Base-by-base conservation (phyloP, 2,888 invertebrate genomes). In the Pogonocherus hispidulus region DNA sequence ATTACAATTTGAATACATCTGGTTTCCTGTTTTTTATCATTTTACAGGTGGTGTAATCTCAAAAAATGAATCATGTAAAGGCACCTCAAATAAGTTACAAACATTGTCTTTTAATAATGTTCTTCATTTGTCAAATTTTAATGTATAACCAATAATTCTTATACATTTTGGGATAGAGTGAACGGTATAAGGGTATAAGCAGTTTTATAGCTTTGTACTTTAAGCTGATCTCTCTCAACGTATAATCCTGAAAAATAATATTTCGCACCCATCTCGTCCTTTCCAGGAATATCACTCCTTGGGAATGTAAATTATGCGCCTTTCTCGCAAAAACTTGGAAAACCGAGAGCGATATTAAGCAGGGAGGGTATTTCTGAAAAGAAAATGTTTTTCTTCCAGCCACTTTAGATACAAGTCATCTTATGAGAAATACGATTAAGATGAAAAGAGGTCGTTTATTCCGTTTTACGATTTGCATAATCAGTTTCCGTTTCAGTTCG, bases 401-500 rank as follows among this genome's bases (percentile, higher is more conserved):
- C 72, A 68, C 66, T 66, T 66, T 44, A 65, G 67, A 65, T 67
- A 67, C 67, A 64, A 65, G 70, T 67, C 72, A 69, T 74, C 72
- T 74, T 72, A 74, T 74, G 74, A 74, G 70, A 72, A 74, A 72
- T 74, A 72, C 74, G 68, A 62, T 46, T 56, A 47, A 68, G 68
- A 74, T 74, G 70, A 74, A 69, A 72, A 70, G 74, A 71, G 35
- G 63, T 68, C 67, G 63, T 68, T 68, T 68, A 68, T 74, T 71
- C 64, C 69, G 52, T 67, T 77, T 72, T 65, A 47, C 57, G 68
- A 77, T 77, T 76, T 76, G 75, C 77, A 76, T 77, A 76, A 76
- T 75, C 70, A 71, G 75, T 76, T 76, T 76, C 73, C 74, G 73
- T 76, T 75, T 73, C 75, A 67, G 68, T 71, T 70, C 72, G 74